Base-by-base conservation (phyloP, 1,140 invertebrate genomes). In the Neodiprion virginianus region DNA sequence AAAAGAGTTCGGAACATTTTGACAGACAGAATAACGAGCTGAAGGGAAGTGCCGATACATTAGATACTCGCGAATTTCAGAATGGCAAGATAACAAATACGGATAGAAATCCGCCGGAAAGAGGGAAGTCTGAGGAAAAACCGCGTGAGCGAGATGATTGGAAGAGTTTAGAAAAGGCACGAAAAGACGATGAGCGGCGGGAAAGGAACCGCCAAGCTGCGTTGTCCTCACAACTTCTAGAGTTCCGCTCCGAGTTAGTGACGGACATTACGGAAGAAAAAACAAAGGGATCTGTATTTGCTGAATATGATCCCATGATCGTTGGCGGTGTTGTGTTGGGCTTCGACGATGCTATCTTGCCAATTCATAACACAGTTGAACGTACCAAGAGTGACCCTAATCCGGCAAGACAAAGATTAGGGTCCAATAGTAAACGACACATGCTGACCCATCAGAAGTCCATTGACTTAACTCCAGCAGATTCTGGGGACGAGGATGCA, bases 371-470 rank as follows among this genome's bases (percentile, higher is more conserved):
- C 17, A 93, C 93, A 0, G 94, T 96, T 0, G 95, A 95, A 85
- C 89, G 95, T 73, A 95, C 95, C 8, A 96, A 95, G 83, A 95
- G 94, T 79, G 95, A 96, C 89, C 95, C 95, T 1, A 95, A 95
- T 82, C 92, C 94, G 0, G 91, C 92, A 78, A 90, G 93, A 69
- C 92, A 92, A 72, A 89, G 93, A 67, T 88, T 94, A 75, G 93
- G 91, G 73, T 93, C 93, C 28, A 94, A 91, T 80, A 93, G 91
- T 10, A 89, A 94, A 48, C 89, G 94, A 2, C 92, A 94, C 82
- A 91, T 94, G 53, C 84, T 96, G n/a, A 95, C 94, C 91, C 95
- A 96, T 85, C 95, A 96, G 79, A 96, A 96, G 82, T 95, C 94
- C 0, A 95, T 96, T 75, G 95, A 96, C 82, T 86, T 95, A 8